Conservation (phyloP, 2,888 invertebrate species). For the Philereme transversata region DNA sequence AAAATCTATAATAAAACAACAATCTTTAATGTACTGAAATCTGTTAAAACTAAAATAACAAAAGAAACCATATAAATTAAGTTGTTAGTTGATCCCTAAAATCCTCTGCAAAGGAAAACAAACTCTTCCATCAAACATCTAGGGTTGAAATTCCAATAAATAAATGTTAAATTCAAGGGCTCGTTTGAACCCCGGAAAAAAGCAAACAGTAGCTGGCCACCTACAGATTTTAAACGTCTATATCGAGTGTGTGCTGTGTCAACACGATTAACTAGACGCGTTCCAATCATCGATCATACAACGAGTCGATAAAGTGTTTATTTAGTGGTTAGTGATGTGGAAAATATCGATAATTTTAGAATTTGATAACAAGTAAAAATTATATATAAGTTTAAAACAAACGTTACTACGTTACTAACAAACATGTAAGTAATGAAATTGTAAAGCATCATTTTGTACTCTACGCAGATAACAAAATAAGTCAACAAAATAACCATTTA, state of each 20-base stretch:
- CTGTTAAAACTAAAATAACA: no score
- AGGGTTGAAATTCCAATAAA: constrained; percentile 9
- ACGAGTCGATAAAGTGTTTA: constrained; percentile 58
- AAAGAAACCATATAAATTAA: neutral
- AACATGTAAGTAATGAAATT: no score
- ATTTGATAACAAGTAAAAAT: no score
- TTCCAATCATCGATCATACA: constrained; percentile 70
- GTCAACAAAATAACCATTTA: no score
- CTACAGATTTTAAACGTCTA: constrained; percentile 68
- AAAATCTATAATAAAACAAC: no score
- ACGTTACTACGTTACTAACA: no score
- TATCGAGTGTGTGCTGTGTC: constrained; percentile 70
- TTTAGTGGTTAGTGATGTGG: constrained; percentile 46
- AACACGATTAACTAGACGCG: constrained; percentile 73
- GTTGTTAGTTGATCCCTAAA: neutral
- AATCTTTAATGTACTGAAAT: no score
- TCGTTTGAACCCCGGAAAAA: constrained; percentile 64
- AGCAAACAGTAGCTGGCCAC: constrained; percentile 78
- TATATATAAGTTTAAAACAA: no score
- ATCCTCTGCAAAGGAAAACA: constrained; percentile 6
- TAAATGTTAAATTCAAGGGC: constrained; percentile 44
- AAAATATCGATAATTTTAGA: constrained; percentile 3
- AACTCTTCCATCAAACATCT: neutral
- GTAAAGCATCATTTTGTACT: no score
- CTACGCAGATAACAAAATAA: no score